These are phyloP conservation scores for Trematomus bernacchii DNA, from an alignment of 2,797 vertebrate genomes.

Conservation along the genomic window DNA sequence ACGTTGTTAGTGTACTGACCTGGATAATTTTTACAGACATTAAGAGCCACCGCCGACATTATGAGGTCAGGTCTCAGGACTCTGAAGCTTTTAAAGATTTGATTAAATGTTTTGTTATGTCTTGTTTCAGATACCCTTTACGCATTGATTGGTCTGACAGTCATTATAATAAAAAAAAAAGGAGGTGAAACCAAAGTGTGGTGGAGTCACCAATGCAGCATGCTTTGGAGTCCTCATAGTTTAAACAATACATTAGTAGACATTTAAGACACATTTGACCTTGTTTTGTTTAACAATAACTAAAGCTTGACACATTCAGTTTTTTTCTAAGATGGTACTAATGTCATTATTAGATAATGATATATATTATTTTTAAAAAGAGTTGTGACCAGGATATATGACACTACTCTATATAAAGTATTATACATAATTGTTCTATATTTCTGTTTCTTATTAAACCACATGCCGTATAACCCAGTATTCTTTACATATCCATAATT, in stretches of 20 bases:
- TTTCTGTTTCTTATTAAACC: background rate
- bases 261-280: background rate
- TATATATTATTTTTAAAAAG: background rate
- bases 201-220: background rate
- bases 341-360: background rate
- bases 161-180: background rate
- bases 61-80: conserved; percentile 61
- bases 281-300: background rate
- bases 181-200: background rate
- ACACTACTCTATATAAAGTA: too few species aligned
- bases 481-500: too few species aligned
- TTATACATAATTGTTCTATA: too few species aligned
- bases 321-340: too few species aligned
- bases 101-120: conserved; percentile 16
- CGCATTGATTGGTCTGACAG: conserved; percentile 17
- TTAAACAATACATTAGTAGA: background rate
- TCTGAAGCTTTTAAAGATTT: conserved; percentile 45
- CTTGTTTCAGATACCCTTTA: conserved; percentile 9
- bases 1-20: conserved; percentile 74
- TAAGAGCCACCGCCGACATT: conserved; percentile 66
- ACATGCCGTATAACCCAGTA: background rate
- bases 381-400: too few species aligned
- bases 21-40: conserved; percentile 77
- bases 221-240: background rate
- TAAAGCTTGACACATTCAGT: background rate